Percentiles rank a stretch among this genome's conserved stretches.
Conservation (phyloP, 1,140 invertebrate genomes). For the Atta cephalotes region DNA sequence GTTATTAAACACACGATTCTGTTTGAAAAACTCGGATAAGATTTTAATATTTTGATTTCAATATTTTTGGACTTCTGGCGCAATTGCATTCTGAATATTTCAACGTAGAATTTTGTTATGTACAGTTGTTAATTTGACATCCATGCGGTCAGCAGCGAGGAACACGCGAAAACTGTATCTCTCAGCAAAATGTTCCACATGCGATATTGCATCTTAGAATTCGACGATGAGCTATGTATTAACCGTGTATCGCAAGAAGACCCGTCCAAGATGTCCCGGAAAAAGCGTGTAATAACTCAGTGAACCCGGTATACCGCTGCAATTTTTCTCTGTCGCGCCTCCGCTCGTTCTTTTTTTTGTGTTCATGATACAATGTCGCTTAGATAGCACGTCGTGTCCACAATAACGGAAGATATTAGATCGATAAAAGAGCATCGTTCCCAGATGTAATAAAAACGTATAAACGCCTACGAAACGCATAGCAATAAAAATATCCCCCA, state of each 20-base stretch:
- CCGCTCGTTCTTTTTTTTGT: slow-evolving; percentile 35
- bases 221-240: slow-evolving; percentile 64
- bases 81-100: not conserved
- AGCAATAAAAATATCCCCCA: slow-evolving; percentile 46
- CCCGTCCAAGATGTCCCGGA: slow-evolving; percentile 51
- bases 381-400: slow-evolving; percentile 59
- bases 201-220: slow-evolving; percentile 43
- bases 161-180: slow-evolving; percentile 18
- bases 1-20: not conserved
- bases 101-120: not conserved
- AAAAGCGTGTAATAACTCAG: slow-evolving; percentile 67
- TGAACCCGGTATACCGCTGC: slow-evolving; percentile 55
- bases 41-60: not conserved
- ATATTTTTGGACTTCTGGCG: not conserved
- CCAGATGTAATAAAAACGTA: slow-evolving; percentile 55
- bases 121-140: slow-evolving; percentile 1
- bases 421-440: slow-evolving; percentile 49
- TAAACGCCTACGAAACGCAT: slow-evolving; percentile 57
- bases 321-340: slow-evolving; percentile 71
- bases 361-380: slow-evolving; percentile 50
- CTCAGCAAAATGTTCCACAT: not conserved
- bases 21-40: not conserved
- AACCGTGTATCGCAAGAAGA: slow-evolving; percentile 58
- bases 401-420: slow-evolving; percentile 70
- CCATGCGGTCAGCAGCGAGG: not conserved